These are phyloP conservation scores for Herminia tarsipennalis DNA, from an alignment of 2,888 invertebrate species.

Conservation along the genomic window DNA sequence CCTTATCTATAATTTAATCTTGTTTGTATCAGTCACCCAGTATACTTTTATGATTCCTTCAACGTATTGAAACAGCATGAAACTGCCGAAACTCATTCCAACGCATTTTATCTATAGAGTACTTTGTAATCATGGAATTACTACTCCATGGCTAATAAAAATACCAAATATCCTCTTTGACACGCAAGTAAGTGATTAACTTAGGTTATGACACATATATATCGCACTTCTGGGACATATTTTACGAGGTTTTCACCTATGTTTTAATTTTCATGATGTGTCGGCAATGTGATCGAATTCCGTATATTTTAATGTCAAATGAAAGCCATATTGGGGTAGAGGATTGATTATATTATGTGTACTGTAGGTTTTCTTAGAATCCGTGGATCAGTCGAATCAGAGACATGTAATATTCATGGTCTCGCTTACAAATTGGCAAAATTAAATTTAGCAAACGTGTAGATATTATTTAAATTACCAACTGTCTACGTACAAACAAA, in stretches of 20 bases:
- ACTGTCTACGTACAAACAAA: no score
- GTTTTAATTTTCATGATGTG: background rate
- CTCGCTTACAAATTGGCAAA: no score
- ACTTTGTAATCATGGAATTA: constrained; percentile 27
- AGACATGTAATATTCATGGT: no score
- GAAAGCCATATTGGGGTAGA: no score
- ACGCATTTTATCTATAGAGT: constrained; percentile 20
- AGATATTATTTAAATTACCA: no score
- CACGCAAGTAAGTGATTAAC: constrained; percentile 36
- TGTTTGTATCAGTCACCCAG: background rate
- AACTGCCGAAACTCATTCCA: constrained; percentile 14
- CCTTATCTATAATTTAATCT: background rate
- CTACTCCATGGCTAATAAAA: constrained; percentile 6
- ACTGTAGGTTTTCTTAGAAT: no score
- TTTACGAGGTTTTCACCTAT: background rate
- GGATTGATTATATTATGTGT: no score
- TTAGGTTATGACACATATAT: constrained; percentile 6
- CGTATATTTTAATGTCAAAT: no score
- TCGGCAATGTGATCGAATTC: background rate
- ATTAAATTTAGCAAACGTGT: no score
- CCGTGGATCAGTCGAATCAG: no score
- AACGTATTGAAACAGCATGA: background rate
- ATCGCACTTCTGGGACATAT: background rate
- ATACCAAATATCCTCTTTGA: background rate
- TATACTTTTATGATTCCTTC: background rate